Conservation (phyloP, 92 coral and sea anemone genomes). For the Scolanthus callimorphus region DNA sequence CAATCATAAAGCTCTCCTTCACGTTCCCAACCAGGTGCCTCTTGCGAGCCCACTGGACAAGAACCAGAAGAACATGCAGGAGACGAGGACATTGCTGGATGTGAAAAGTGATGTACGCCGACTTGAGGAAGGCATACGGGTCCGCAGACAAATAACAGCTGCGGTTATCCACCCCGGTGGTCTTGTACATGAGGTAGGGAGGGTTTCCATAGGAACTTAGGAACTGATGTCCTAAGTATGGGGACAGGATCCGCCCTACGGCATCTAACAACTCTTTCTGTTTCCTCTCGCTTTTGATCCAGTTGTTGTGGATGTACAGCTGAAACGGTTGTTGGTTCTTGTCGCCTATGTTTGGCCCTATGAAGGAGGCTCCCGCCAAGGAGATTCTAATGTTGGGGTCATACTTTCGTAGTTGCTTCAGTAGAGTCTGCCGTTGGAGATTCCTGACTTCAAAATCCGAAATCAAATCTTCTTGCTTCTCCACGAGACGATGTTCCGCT, state of each 20-base stretch:
- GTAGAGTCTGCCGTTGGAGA: slow-evolving; percentile 20
- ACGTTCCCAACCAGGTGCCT: slow-evolving; percentile 44
- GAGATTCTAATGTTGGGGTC: background rate
- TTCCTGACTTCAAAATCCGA: slow-evolving; percentile 43
- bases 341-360: slow-evolving; percentile 53
- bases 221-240: background rate
- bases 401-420: background rate
- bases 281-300: slow-evolving; percentile 20
- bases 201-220: slow-evolving; percentile 4
- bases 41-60: slow-evolving; percentile 81
- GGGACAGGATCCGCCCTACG: background rate
- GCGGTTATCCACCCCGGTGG: background rate
- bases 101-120: slow-evolving; percentile 53
- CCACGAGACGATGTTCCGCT: slow-evolving; percentile 20
- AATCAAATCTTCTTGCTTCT: slow-evolving; percentile 5
- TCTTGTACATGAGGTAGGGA: background rate
- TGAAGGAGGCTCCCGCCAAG: slow-evolving; percentile 55
- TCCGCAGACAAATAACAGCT: slow-evolving; percentile 38
- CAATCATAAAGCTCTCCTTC: slow-evolving; percentile 35
- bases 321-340: slow-evolving; percentile 36
- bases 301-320: slow-evolving; percentile 32
- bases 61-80: slow-evolving; percentile 49
- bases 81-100: slow-evolving; percentile 76
- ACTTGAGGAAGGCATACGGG: slow-evolving; percentile 33
- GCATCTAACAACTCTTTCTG: slow-evolving; percentile 6